Percentiles rank a stretch among this genome's conserved stretches.
phyloP scores from a whole-genome alignment of 1,140 invertebrate genomes.

The Ericerus pela region DNA sequence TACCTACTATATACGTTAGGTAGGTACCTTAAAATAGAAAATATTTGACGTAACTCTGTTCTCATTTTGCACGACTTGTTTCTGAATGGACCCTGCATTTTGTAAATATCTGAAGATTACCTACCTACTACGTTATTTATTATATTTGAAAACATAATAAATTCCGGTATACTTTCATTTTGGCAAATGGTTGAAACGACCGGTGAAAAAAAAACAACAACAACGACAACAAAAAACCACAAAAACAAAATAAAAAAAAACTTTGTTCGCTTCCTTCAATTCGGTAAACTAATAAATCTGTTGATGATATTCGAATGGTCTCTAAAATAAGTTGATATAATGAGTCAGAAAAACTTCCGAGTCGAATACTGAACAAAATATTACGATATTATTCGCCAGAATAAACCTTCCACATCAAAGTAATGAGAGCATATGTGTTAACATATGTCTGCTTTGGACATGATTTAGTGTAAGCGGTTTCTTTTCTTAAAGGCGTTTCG shows the following conservation, averaged over 20 bases:
- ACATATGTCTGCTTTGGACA: conserved; percentile 3
- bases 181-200: not conserved
- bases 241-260: too few relatives aligned
- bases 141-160: not conserved
- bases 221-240: too few relatives aligned
- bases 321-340: conserved; percentile 2
- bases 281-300: conserved; percentile 8
- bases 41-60: too few relatives aligned
- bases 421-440: conserved; percentile 11
- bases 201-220: conserved; percentile 10
- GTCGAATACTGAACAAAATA: conserved; percentile 5
- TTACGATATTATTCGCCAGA: conserved; percentile 3
- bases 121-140: conserved; percentile 6
- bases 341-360: conserved; percentile 1
- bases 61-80: too few relatives aligned
- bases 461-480: not conserved
- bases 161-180: not conserved
- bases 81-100: too few relatives aligned
- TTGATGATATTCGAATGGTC: not conserved
- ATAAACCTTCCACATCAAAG: conserved; percentile 11
- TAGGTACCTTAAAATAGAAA: too few relatives aligned
- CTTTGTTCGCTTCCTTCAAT: conserved; percentile 3
- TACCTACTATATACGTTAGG: too few relatives aligned
- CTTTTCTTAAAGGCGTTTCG: too few relatives aligned
- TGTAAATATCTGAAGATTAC: too few relatives aligned